A percentile compares a stretch with the other conserved stretches of the same genome.
Evolutionary conservation across 2,888 invertebrate genomes (phyloP).

Genomic region (Aphelenchoides bicaudatus): DNA sequence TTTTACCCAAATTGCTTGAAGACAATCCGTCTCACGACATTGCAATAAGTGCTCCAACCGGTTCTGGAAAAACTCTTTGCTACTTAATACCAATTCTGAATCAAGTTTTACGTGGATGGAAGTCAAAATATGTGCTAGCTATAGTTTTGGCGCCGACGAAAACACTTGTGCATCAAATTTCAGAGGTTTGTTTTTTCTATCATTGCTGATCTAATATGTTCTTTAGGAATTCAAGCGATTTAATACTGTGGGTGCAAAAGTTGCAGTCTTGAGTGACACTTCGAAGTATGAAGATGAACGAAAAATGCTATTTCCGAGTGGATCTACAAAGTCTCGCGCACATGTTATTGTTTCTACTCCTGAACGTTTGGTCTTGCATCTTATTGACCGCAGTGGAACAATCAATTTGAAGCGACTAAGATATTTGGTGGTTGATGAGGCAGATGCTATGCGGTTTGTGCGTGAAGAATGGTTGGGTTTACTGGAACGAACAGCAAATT

Average conservation of each 20-base stretch:
- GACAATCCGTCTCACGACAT: constrained; percentile 66
- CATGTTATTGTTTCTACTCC: constrained; percentile 90
- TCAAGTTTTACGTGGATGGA: too few relatives aligned
- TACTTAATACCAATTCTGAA: constrained; percentile 87
- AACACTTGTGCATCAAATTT: neutral
- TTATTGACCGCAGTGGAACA: constrained; percentile 66
- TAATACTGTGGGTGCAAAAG: constrained; percentile 35
- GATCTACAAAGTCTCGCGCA: constrained; percentile 37
- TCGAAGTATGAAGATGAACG: constrained; percentile 36
- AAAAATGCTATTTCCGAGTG: constrained; percentile 25
- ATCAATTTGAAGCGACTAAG: constrained; percentile 69
- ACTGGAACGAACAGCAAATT: constrained; percentile 67
- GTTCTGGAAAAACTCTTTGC: constrained; percentile 88
- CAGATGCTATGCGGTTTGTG: constrained; percentile 85
- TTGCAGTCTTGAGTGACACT: constrained; percentile 35
- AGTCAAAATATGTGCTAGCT: too few relatives aligned
- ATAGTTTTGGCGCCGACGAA: constrained; percentile 86
- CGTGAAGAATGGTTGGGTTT: constrained; percentile 86
- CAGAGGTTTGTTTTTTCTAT: constrained; percentile 12
- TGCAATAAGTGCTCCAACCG: constrained; percentile 19
- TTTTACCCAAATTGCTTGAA: constrained; percentile 47
- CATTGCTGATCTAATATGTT: neutral
- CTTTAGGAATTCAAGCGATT: constrained; percentile 44
- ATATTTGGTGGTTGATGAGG: constrained; percentile 81
- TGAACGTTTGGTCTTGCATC: constrained; percentile 84